Evolutionary conservation across 2,888 invertebrate species (phyloP).

Genomic region (Criorhina ranunculi): DNA sequence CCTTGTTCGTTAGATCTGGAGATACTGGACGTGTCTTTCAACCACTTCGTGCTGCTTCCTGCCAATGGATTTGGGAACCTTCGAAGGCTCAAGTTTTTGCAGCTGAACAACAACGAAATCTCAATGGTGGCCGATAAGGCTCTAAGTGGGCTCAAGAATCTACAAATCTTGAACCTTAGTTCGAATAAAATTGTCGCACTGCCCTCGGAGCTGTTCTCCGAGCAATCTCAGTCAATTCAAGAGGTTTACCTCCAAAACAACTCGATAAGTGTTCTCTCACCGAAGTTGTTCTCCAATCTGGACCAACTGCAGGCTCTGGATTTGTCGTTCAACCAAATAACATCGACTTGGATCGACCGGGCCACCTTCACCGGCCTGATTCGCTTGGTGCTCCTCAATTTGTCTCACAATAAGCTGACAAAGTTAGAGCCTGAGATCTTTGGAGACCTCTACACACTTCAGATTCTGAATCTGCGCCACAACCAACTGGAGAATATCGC

Average conservation of each 20-base stretch:
- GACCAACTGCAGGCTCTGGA: constrained; percentile 92
- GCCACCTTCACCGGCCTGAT: constrained; percentile 95
- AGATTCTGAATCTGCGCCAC: constrained; percentile 93
- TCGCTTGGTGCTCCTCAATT: constrained; percentile 93
- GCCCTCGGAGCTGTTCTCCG: constrained; percentile 93
- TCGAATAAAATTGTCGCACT: constrained; percentile 95
- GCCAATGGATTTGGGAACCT: constrained; percentile 92
- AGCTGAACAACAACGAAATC: constrained; percentile 95
- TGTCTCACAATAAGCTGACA: constrained; percentile 93
- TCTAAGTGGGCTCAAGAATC: constrained; percentile 90
- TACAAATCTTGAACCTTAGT: constrained; percentile 94
- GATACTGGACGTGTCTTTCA: constrained; percentile 92
- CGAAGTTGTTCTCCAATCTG: constrained; percentile 93
- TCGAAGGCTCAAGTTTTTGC: constrained; percentile 91
- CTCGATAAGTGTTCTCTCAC: constrained; percentile 93
- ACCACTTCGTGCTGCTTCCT: constrained; percentile 93
- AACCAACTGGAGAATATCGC: constrained; percentile 93
- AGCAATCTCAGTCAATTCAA: constrained; percentile 91
- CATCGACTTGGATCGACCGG: constrained; percentile 93
- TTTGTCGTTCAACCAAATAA: constrained; percentile 93
- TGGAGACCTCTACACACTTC: constrained; percentile 93
- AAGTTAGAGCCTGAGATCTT: constrained; percentile 93
- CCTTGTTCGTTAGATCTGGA: constrained; percentile 92
- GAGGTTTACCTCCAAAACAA: constrained; percentile 96
- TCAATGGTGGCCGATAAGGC: constrained; percentile 94